phyloP scores from a whole-genome alignment of 2,888 invertebrate genomes.

The Oxycera nigricornis region DNA sequence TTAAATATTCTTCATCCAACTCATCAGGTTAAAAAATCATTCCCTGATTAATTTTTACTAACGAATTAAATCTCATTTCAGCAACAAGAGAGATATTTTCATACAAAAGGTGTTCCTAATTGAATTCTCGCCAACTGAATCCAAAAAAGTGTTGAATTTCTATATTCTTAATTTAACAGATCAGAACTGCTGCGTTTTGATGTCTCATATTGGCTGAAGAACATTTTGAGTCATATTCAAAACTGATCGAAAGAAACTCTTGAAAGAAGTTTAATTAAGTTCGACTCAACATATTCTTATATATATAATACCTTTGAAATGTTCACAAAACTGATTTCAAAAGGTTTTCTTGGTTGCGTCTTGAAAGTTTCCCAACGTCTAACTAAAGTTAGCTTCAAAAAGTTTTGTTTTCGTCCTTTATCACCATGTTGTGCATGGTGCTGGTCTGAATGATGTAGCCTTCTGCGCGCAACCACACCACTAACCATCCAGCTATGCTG shows the following conservation, averaged over 20 bases:
- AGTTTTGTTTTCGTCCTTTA: constrained; percentile 16
- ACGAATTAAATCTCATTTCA: too few species aligned
- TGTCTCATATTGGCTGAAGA: too few species aligned
- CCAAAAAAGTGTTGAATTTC: too few species aligned
- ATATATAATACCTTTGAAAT: constrained; percentile 11
- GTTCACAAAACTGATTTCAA: background rate
- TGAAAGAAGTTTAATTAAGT: constrained; percentile 18
- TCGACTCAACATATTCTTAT: background rate
- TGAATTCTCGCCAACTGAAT: too few species aligned
- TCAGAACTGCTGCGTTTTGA: too few species aligned
- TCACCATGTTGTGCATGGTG: background rate
- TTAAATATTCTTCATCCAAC: too few species aligned
- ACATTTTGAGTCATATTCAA: background rate
- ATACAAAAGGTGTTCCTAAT: too few species aligned
- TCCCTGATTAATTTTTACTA: too few species aligned
- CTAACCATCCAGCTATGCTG: constrained; percentile 29
- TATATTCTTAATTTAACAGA: too few species aligned
- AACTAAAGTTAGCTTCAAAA: background rate
- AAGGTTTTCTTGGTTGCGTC: background rate
- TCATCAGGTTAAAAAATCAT: too few species aligned
- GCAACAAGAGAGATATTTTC: too few species aligned
- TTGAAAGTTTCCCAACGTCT: background rate
- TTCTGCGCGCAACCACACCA: constrained; percentile 39
- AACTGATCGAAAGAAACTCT: background rate
- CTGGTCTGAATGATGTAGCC: constrained; percentile 29